Evolutionary conservation across 2,113 vertebrate genomes (phyloP), one percentile per base, ranked within the genome.

Genomic region (Ammodytes dubius): DNA sequence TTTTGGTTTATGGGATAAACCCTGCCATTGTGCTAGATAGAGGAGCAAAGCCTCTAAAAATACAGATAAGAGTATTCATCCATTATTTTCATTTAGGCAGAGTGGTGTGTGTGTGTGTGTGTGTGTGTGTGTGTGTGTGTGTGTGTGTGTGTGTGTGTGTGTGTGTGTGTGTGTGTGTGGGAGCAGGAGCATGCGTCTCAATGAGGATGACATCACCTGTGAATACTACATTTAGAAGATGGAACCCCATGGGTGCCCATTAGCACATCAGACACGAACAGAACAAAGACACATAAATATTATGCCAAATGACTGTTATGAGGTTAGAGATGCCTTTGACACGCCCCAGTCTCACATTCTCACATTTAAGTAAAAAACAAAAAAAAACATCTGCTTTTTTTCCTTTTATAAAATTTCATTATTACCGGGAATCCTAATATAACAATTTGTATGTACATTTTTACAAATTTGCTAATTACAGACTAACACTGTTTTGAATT

Each of bases 131-230:
- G 27, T 27, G 27, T 27, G 27, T 27, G 27, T 27, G 27, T 61
- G 54, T 35, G 67, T 43, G 53, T 19, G 40, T 37, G 50, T n/a
- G 13, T 50, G 56, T 19, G 52, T 9, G 50, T 53, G 56, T 15
- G 57, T 59, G 52, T 46, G 69, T 70, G 43, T 35, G 14, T 58
- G 77, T 61, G 56, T 35, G 42, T 61, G 52, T 67, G 77, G 57
- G 77, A 68, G 75, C 52, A 35, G 45, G 49, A 71, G 59, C 67
- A 75, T 72, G 54, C 35, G 7, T 71, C 77, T 70, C 61, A 87
- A 88, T 85, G 52, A 86, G 60, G 43, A 79, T 85, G 67, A 87
- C 73, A 85, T 88, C 82, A 82, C 45, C 79, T 57, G 39, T 66
- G 63, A 79, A 60, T 65, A 76, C 80, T 66, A 79, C 73, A 77